Base-by-base conservation (phyloP, 2,888 invertebrate species). In the Caenorhabditis afra region DNA sequence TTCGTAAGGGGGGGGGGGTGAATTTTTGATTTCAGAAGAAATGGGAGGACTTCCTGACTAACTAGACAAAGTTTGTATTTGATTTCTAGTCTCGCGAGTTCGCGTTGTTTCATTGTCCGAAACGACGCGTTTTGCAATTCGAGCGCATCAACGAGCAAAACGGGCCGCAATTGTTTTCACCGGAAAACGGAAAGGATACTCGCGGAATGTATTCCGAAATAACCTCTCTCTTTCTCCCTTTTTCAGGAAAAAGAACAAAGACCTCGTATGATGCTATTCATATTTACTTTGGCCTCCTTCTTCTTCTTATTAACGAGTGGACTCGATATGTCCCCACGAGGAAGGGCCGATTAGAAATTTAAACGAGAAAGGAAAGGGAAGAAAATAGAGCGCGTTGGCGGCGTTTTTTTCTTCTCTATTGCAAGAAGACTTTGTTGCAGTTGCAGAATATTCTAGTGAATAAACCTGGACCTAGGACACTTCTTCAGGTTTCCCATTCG, bases 241-340 rank as follows among this genome's bases (percentile, higher is more conserved):
- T 29, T 29, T 29, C 29, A 3, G 4, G 29, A 7, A 29, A 41
- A 62, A 71, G 55, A 71, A 62, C 62, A 71, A 71, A 71, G 62
- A 49, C 23, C 55, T 49, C 23, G 64, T 5, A 62, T 68, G 59
- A 61, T 61, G 59, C 68, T 68, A 61, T 68, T 71, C 52, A 50
- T 73, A 65, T 73, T 73, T 73, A 73, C 64, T 73, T 65, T 70
- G 35, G 39, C 61, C n/a, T 29, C 29, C 22, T 59, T 57, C 20
- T 35, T 44, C 18, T 55, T 62, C 37, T 47, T 70, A 47, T 70
- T 71, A 71, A 71, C 70, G 62, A 70, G 62, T 53, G 11, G 35
- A 55, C 29, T 37, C 39, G 41, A 35, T 68, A 35, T 20, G 59
- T 58, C 52, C 59, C 18, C 41, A 3, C 41, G 50, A 22, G 11